Evolutionary conservation across 2,888 invertebrate species (phyloP).

Genomic region (Chymomyza procnemis): DNA sequence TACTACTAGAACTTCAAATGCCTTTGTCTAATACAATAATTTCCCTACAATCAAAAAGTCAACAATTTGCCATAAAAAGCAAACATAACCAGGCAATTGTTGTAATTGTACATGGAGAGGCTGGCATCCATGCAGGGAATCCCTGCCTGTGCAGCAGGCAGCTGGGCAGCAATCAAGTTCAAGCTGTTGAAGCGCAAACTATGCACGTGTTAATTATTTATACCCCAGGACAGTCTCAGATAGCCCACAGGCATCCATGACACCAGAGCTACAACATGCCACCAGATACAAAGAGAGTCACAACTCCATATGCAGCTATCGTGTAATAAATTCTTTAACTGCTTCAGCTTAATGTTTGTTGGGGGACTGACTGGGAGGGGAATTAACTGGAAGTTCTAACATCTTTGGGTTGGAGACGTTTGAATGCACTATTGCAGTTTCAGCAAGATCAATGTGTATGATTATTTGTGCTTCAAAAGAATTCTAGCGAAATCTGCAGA

Average conservation of each 20-base stretch:
- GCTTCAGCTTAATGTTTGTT: background rate
- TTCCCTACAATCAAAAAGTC: slow-evolving; percentile 20
- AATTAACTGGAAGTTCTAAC: background rate
- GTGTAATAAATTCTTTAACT: slow-evolving; percentile 36
- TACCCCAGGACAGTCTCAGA: slow-evolving; percentile 14
- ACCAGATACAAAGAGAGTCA: slow-evolving; percentile 16
- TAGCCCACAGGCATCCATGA: slow-evolving; percentile 16
- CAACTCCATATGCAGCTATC: slow-evolving; percentile 46
- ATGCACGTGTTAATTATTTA: slow-evolving; percentile 67
- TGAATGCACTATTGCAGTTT: background rate
- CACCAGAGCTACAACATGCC: background rate
- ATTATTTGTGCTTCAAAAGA: no score
- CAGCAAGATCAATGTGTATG: no score
- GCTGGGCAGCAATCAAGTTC: slow-evolving; percentile 17
- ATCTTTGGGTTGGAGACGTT: background rate
- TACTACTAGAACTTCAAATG: slow-evolving; percentile 18
- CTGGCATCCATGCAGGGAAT: background rate
- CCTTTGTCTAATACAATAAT: slow-evolving; percentile 31
- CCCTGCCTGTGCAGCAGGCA: background rate
- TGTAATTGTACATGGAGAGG: background rate
- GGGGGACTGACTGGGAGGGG: background rate
- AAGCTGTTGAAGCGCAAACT: slow-evolving; percentile 35
- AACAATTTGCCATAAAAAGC: slow-evolving; percentile 39
- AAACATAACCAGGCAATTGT: background rate
- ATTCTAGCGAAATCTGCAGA: no score